These are phyloP conservation scores for Rhopalosiphum padi DNA, from an alignment of 1,140 invertebrate species.

Conservation along the genomic window DNA sequence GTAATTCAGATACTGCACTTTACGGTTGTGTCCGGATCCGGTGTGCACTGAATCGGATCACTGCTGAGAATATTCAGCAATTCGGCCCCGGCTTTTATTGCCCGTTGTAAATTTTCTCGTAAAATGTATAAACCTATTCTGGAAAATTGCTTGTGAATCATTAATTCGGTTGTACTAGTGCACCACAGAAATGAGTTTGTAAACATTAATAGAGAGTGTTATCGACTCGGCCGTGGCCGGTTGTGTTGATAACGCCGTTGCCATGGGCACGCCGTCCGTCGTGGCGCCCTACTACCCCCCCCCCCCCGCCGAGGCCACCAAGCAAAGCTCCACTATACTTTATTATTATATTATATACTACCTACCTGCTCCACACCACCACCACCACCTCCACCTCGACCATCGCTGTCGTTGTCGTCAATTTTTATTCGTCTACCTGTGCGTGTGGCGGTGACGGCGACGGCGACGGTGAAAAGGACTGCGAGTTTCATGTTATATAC, in stretches of 20 bases:
- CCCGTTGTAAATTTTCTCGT: not conserved
- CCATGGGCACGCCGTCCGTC: not conserved
- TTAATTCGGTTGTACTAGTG: not conserved
- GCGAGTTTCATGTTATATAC: not conserved
- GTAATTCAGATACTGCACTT: not conserved
- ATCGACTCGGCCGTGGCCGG: conserved; percentile 24
- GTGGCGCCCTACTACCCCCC: not conserved
- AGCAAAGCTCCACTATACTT: not conserved
- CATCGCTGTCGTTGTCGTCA: not conserved
- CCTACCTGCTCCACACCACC: not conserved
- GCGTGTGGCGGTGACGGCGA: not conserved
- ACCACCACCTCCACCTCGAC: not conserved
- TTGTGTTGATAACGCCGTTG: conserved; percentile 41
- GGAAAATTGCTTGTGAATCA: conserved; percentile 26
- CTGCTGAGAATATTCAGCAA: not conserved
- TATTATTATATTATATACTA: not conserved
- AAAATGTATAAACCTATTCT: not conserved
- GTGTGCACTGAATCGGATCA: not conserved
- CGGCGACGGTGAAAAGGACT: not conserved
- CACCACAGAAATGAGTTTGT: not conserved
- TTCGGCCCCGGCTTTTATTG: not conserved
- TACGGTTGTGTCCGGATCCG: too few species aligned
- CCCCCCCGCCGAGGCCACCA: not conserved
- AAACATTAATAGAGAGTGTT: conserved; percentile 39
- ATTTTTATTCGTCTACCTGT: conserved; percentile 1